These are phyloP conservation scores for Scomber colias DNA, from an alignment of 2,113 vertebrate species.

Conservation along the genomic window DNA sequence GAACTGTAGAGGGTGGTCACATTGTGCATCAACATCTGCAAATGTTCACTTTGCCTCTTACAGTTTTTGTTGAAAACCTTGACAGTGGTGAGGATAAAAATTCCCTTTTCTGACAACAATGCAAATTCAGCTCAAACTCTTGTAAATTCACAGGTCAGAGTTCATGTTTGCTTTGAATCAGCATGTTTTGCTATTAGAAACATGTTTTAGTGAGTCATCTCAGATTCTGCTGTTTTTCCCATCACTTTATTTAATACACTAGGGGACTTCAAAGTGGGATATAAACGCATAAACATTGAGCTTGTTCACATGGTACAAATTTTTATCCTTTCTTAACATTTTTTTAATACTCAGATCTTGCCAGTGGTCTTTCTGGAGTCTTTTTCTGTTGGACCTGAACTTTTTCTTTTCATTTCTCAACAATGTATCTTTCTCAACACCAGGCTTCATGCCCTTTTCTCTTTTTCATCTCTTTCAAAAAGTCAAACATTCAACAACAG, in stretches of 20 bases:
- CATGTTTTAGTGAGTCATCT: not conserved
- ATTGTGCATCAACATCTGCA: not conserved
- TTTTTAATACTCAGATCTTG: too few species aligned
- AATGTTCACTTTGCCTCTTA: not conserved
- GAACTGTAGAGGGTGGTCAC: not conserved
- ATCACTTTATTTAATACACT: not conserved
- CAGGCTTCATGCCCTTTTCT: not conserved
- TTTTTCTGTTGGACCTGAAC: not conserved
- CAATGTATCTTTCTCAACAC: not conserved
- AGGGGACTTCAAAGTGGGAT: not conserved
- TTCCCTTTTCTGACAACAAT: conserved; percentile 13
- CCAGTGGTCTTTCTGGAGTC: not conserved
- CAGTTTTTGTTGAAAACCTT: not conserved
- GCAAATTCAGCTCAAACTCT: conserved; percentile 4
- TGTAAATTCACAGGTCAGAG: conserved; percentile 21
- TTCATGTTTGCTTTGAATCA: not conserved
- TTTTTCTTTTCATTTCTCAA: not conserved
- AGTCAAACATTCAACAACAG: not conserved
- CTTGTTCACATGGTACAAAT: not conserved
- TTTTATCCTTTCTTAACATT: not conserved
- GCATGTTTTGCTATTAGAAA: not conserved
- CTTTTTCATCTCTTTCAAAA: conserved; percentile 16
- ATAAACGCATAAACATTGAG: not conserved
- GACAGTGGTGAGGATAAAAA: not conserved
- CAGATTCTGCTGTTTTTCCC: not conserved